Conservation (phyloP, 2,797 vertebrate genomes). For the Brachymystax lenok region DNA sequence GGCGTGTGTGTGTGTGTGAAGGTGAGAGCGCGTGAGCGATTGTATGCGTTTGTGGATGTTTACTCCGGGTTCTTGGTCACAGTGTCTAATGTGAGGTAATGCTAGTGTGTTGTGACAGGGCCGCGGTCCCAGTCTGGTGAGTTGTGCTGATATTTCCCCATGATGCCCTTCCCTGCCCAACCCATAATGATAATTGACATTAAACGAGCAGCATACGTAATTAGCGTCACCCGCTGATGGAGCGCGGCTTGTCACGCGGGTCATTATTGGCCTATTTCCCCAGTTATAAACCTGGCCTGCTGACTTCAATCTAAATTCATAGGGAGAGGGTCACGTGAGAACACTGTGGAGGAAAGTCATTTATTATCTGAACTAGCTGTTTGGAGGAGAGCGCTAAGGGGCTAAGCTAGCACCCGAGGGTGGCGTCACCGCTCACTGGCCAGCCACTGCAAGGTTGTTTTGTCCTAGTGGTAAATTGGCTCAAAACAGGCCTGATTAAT, state of each 20-base stretch:
- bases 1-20: conserved; percentile 3
- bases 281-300: conserved; percentile 68
- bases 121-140: conserved; percentile 35
- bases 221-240: conserved; percentile 71
- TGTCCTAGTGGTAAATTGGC: conserved; percentile 37
- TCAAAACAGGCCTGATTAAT: conserved; percentile 28
- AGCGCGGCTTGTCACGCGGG: conserved; percentile 67
- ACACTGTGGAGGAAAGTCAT: conserved; percentile 58
- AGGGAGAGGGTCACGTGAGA: conserved; percentile 60
- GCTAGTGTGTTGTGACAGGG: background rate
- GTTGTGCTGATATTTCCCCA: conserved; percentile 57
- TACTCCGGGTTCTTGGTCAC: background rate
- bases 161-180: conserved; percentile 31
- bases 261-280: conserved; percentile 79
- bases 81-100: conserved; percentile 2
- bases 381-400: conserved; percentile 70
- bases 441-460: conserved; percentile 53
- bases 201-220: conserved; percentile 66
- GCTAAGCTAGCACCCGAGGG: conserved; percentile 66
- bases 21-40: background rate
- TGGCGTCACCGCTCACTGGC: conserved; percentile 47
- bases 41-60: background rate
- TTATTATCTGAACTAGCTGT: conserved; percentile 69
- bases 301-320: conserved; percentile 74
- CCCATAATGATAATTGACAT: conserved; percentile 68